Evolutionary conservation across 2,888 invertebrate genomes (phyloP), one percentile per base, ranked within the genome.

Genomic region (Drosophila mettleri): DNA sequence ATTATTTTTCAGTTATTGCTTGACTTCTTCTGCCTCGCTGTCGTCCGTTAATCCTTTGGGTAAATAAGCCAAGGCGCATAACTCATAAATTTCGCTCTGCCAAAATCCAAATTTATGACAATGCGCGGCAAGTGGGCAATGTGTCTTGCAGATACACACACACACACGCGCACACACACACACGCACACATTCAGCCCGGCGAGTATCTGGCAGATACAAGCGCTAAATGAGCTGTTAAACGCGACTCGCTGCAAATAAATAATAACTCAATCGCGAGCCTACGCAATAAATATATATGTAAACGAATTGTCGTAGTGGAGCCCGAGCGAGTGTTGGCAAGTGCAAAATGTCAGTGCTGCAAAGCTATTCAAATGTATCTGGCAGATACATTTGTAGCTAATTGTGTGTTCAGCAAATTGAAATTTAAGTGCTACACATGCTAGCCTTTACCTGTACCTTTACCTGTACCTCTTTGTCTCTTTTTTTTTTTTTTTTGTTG

Each of bases 181-280:
- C 3, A 51, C n/a, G n/a, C n/a, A n/a, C n/a, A n/a, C n/a, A n/a
- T n/a, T n/a, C n/a, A n/a, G n/a, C n/a, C n/a, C n/a, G 24, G 20
- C 61, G 62, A 10, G 31, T 63, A 49, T 61, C 49, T 41, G 46
- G 14, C 60, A 68, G 72, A 77, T 69, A 66, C 80, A 61, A 67
- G 78, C 69, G 71, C 71, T 80, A 86, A 86, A 86, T 86, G 87
- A 87, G 83, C 81, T 87, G 86, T 83, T 88, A 79, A 86, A 71
- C 87, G 73, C 57, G 61, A 38, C 64, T 53, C 59, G 54, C 57
- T 57, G 61, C 64, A 72, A 59, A 78, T 63, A 79, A 72, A 87
- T 86, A 86, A 87, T 79, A 86, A 88, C 88, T 86, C 86, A 80
- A 86, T 86, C 72, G 74, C 18, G 61, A 49, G 69, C 78, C 78